Evolutionary conservation across 2,797 vertebrate species (phyloP).

Genomic region (Ibycter americanus): DNA sequence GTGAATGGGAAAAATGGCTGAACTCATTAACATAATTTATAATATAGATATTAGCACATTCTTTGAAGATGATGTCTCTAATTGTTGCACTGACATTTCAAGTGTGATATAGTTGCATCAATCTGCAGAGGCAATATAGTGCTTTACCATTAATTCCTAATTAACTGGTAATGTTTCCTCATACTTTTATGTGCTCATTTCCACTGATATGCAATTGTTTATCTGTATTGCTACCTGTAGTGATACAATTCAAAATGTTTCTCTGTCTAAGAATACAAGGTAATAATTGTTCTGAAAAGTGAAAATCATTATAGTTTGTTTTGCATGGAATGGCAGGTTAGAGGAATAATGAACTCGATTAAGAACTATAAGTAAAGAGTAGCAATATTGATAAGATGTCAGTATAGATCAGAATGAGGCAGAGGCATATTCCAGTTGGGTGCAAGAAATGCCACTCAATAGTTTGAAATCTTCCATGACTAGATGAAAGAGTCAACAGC

Average conservation of each 20-base stretch:
- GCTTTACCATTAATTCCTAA: constrained; percentile 55
- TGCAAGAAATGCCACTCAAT: neutral
- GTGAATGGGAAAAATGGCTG: neutral
- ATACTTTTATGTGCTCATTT: constrained; percentile 8
- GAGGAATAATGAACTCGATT: neutral
- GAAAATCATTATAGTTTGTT: neutral
- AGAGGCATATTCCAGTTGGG: neutral
- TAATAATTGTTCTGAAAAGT: neutral
- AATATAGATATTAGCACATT: constrained; percentile 27
- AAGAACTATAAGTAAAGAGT: neutral
- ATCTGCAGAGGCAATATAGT: constrained; percentile 35
- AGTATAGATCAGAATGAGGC: neutral
- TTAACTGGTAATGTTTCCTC: constrained; percentile 50
- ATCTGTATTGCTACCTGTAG: neutral
- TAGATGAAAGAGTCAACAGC: neutral
- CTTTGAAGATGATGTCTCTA: constrained; percentile 19
- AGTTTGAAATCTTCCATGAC: neutral
- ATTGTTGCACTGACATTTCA: constrained; percentile 56
- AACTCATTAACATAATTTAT: constrained; percentile 8
- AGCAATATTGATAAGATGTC: neutral
- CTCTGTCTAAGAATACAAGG: neutral
- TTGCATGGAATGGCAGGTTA: neutral
- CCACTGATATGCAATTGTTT: constrained; percentile 28
- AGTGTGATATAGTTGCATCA: constrained; percentile 21
- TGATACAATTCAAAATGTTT: neutral